Base-by-base conservation (phyloP, 2,797 vertebrate species). In the Argentina silus region DNA sequence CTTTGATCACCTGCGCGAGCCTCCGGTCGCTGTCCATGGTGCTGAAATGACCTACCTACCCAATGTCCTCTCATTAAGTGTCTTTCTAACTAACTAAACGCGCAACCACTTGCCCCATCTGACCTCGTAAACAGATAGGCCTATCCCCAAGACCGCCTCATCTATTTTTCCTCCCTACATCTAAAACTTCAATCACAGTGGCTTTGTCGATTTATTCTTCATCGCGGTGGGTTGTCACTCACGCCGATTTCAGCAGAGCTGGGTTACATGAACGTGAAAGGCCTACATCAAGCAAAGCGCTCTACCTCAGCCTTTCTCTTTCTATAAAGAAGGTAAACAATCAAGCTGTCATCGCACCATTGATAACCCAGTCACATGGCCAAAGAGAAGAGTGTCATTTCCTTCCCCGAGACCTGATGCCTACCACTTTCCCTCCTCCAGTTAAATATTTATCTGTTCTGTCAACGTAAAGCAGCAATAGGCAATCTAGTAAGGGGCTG, bases 1-100 rank as follows among this genome's bases (percentile, higher is more conserved):
- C 89, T 14, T 72, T 84, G 88, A 96, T 93, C 74, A 95, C 64
- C 82, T 89, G 89, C 63, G 89, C 67, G 0, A 95, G 89, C 57
- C 85, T 92, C 0, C 14, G 2, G 12, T 88, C 89, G 0, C 83
- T 86, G 62, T 95, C 95, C 94, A 94, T 95, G 43, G 74, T 83
- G 73, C 80, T 74, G 65, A 61, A 66, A 3, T 7, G 62, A 70
- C 69, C 44, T 51, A 72, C 45, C 51, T 21, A 27, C 23, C 36
- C 12, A 12, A 19, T 69, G 17, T 53, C 43, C 19, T 27, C 47
- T 3, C 66, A 67, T 21, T 51, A 59, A 59, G 14, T 63, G 36
- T 11, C 45, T 44, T 72, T 2, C 57, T 4, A 50, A 12, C 0
- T 60, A 55, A 36, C 27, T 50, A 72, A 7, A 14, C 59, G 6